These are phyloP conservation scores for Lophura nycthemera DNA, from an alignment of 2,113 vertebrate species.

Conservation along the genomic window DNA sequence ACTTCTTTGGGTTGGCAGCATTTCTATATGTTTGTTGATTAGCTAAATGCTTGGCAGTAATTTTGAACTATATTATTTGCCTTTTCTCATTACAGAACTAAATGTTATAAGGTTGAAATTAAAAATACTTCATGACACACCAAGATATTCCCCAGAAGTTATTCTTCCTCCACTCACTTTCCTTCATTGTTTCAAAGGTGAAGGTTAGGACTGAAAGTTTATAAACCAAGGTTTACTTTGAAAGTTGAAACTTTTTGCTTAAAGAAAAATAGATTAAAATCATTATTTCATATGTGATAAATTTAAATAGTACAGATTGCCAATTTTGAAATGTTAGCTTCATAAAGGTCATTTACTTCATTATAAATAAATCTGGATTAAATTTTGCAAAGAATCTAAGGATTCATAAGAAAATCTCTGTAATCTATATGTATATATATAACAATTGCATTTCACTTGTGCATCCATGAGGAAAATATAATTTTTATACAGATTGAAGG, in stretches of 20 bases:
- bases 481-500: background rate
- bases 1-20: background rate
- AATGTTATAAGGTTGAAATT: background rate
- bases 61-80: background rate
- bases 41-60: background rate
- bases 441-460: background rate
- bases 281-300: conserved; percentile 31
- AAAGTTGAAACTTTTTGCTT: background rate
- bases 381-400: background rate
- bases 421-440: background rate
- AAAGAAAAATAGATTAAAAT: background rate
- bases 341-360: conserved; percentile 7
- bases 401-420: conserved; percentile 26
- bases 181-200: background rate
- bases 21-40: conserved; percentile 2
- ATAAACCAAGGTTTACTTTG: background rate
- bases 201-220: background rate
- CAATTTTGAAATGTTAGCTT: background rate
- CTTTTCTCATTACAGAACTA: background rate
- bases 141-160: background rate
- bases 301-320: background rate
- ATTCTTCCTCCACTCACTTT: background rate
- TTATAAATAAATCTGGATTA: background rate
- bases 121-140: background rate
- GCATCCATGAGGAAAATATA: background rate